Evolutionary conservation across 2,888 invertebrate genomes (phyloP).

Genomic region (Pristionchus japonicus): DNA sequence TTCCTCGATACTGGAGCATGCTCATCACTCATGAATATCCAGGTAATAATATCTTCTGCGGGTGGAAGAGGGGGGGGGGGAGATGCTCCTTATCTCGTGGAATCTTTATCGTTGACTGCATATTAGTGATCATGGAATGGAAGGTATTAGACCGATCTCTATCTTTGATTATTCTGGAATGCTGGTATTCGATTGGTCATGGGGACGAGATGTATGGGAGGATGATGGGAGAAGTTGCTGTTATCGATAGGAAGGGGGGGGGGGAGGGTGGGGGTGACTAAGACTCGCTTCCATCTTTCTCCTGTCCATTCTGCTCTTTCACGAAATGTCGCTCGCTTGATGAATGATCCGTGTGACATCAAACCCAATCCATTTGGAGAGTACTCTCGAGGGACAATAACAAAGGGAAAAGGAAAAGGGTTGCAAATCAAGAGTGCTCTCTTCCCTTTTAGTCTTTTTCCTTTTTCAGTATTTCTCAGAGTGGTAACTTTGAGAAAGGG

Average conservation of each 20-base stretch:
- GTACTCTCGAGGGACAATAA: neutral
- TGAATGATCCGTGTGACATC: slow-evolving; percentile 21
- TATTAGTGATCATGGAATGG: neutral
- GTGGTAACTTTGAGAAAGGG: neutral
- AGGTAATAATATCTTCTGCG: neutral
- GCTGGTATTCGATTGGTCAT: too few relatives aligned
- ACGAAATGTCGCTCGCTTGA: neutral
- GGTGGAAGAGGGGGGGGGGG: neutral
- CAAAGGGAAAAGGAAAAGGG: neutral
- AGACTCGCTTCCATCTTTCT: neutral
- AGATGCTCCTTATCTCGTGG: neutral
- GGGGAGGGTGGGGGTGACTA: neutral
- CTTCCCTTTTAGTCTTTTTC: neutral
- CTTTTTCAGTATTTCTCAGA: neutral
- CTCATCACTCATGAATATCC: slow-evolving; percentile 3
- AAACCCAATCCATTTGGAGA: neutral
- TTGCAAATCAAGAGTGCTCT: neutral
- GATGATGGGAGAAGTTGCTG: neutral
- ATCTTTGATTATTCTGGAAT: neutral
- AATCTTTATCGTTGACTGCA: neutral
- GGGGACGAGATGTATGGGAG: neutral
- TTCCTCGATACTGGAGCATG: slow-evolving; percentile 27
- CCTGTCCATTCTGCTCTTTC: neutral
- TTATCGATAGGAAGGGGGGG: neutral
- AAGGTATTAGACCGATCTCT: neutral